These are phyloP conservation scores for Drosophila diplacantha DNA, from an alignment of 2,888 invertebrate genomes.

Conservation along the genomic window DNA sequence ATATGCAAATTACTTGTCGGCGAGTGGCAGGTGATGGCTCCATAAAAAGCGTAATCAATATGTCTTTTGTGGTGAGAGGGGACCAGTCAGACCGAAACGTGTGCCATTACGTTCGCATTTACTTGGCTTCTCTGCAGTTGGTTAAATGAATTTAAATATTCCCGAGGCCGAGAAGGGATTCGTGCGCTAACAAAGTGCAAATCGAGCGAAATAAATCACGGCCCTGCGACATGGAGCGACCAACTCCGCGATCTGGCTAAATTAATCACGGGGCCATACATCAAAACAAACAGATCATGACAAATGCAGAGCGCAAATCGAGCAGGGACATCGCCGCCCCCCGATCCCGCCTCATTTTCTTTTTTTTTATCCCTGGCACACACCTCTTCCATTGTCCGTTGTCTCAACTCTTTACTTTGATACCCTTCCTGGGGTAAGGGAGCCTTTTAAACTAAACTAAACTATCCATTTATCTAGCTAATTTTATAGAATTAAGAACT, in stretches of 20 bases:
- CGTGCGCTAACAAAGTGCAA: slow-evolving; percentile 58
- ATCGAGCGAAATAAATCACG: slow-evolving; percentile 48
- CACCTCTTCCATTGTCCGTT: slow-evolving; percentile 46
- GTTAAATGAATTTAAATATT: slow-evolving; percentile 24
- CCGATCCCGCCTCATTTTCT: slow-evolving; percentile 7
- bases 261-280: slow-evolving; percentile 59
- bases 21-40: slow-evolving; percentile 59
- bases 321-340: slow-evolving; percentile 38
- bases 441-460: too few relatives aligned
- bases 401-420: slow-evolving; percentile 13
- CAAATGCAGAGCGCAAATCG: slow-evolving; percentile 65
- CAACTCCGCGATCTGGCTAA: slow-evolving; percentile 42
- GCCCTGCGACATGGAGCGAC: slow-evolving; percentile 19
- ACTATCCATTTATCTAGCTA: too few relatives aligned
- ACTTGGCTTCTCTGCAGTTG: slow-evolving; percentile 12
- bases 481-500: neutral
- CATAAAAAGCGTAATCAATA: slow-evolving; percentile 62
- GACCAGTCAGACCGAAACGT: neutral
- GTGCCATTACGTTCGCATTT: slow-evolving; percentile 43
- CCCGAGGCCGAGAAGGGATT: neutral
- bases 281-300: slow-evolving; percentile 72
- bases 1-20: slow-evolving; percentile 56
- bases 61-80: neutral
- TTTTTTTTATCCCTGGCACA: slow-evolving; percentile 19
- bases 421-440: neutral